phyloP scores from a whole-genome alignment of 2,113 vertebrate genomes.

The Salvelinus fontinalis region DNA sequence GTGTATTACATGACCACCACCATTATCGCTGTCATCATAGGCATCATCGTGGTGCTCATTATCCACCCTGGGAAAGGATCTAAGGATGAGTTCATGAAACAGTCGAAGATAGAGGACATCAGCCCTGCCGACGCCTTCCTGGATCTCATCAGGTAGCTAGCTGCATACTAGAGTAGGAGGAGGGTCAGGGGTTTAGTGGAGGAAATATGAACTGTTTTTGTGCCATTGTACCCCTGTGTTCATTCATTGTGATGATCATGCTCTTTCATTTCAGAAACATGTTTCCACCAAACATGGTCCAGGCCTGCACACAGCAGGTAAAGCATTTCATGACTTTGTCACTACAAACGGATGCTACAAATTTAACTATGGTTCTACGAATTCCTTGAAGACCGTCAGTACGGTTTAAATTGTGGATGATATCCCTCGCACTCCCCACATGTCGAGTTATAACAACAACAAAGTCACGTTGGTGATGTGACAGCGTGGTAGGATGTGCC shows the following conservation, averaged over 20 bases:
- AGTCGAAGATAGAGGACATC: conserved; percentile 90
- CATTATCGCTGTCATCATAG: conserved; percentile 93
- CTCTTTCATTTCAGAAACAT: conserved; percentile 87
- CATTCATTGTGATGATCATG: not conserved
- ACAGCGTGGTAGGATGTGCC: no score
- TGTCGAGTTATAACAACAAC: no score
- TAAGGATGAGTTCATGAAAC: conserved; percentile 93
- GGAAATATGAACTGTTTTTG: not conserved
- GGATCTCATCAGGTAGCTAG: conserved; percentile 90
- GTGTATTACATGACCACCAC: conserved; percentile 98
- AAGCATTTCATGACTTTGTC: conserved; percentile 31
- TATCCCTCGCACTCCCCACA: no score
- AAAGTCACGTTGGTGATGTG: no score
- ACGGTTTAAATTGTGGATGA: no score
- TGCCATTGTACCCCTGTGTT: not conserved
- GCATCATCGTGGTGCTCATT: conserved; percentile 94
- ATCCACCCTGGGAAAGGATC: conserved; percentile 96
- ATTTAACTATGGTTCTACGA: no score
- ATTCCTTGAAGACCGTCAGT: no score
- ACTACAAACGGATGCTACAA: no score
- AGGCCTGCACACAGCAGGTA: conserved; percentile 99
- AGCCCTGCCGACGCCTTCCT: conserved; percentile 94
- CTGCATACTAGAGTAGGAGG: not conserved
- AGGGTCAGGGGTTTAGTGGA: not conserved
- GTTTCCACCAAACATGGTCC: conserved; percentile 97